A percentile compares a stretch with the other conserved stretches of the same genome.
These are phyloP conservation scores for Drosophila macrospina DNA, from an alignment of 2,888 invertebrate species.

Conservation along the genomic window DNA sequence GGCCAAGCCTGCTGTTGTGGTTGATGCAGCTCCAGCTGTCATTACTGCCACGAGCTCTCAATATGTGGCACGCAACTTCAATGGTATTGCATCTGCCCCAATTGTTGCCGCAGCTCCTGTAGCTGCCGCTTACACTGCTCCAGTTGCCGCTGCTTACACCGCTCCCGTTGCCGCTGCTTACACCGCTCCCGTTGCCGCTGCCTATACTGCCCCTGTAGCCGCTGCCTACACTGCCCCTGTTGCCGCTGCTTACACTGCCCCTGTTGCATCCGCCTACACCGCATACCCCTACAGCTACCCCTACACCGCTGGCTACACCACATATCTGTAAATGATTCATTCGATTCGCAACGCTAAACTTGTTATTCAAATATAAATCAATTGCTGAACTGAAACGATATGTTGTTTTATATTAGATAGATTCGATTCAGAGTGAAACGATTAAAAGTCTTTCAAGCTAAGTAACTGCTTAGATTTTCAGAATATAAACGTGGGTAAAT, in stretches of 20 bases:
- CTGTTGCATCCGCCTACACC: constrained; percentile 66
- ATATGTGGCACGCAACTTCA: constrained; percentile 87
- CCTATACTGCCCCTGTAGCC: constrained; percentile 40
- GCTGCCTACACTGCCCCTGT: constrained; percentile 23
- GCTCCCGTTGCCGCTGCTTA: constrained; percentile 64
- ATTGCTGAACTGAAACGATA: constrained; percentile 11
- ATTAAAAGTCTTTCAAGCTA: too few species aligned
- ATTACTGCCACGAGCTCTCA: constrained; percentile 88
- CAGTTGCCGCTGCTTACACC: constrained; percentile 73
- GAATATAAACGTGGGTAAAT: too few species aligned
- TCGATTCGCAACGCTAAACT: not conserved
- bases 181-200: constrained; percentile 71
- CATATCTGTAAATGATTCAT: constrained; percentile 40
- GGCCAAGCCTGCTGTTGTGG: constrained; percentile 85
- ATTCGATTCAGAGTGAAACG: not conserved
- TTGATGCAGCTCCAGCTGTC: constrained; percentile 79
- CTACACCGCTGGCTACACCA: constrained; percentile 64
- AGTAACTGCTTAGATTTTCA: too few species aligned
- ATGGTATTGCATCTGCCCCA: constrained; percentile 86
- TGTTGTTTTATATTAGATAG: not conserved
- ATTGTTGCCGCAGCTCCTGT: constrained; percentile 74
- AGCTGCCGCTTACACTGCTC: constrained; percentile 70
- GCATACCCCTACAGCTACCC: constrained; percentile 44
- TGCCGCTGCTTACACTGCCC: constrained; percentile 49
- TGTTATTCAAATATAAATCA: constrained; percentile 26